Conservation (phyloP, 92 coral and sea anemone species). For the Parazoanthus swiftii region DNA sequence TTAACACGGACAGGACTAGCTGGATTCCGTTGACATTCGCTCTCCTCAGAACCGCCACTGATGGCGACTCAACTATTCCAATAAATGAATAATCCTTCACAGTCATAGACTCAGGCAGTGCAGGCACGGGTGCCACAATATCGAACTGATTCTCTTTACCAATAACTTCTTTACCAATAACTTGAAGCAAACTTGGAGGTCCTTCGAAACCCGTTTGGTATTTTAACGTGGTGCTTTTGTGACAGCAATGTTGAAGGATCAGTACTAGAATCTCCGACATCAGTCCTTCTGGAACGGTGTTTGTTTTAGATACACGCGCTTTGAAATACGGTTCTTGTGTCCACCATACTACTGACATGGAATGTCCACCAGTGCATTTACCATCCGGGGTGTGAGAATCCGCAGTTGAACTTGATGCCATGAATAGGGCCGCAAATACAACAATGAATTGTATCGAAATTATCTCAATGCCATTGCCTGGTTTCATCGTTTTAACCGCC, state of each 20-base stretch:
- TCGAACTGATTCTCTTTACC: slow-evolving; percentile 56
- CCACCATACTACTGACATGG: slow-evolving; percentile 63
- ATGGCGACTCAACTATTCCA: slow-evolving; percentile 80
- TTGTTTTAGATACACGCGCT: slow-evolving; percentile 8
- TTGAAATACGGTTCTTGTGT: slow-evolving; percentile 72
- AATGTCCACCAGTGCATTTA: slow-evolving; percentile 47
- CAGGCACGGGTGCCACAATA: slow-evolving; percentile 63
- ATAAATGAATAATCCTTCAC: slow-evolving; percentile 59
- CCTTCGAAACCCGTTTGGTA: slow-evolving; percentile 52
- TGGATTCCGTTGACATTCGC: slow-evolving; percentile 85
- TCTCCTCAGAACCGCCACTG: slow-evolving; percentile 76
- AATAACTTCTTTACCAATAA: slow-evolving; percentile 45
- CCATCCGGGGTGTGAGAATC: slow-evolving; percentile 31
- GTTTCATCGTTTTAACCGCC: neutral
- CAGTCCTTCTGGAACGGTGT: slow-evolving; percentile 50
- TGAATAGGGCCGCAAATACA: slow-evolving; percentile 21
- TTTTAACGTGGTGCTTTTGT: slow-evolving; percentile 38
- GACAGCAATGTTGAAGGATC: slow-evolving; percentile 60
- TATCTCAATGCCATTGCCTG: neutral
- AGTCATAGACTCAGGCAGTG: slow-evolving; percentile 36
- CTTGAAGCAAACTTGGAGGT: slow-evolving; percentile 54
- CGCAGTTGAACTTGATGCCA: neutral
- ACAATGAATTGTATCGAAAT: neutral
- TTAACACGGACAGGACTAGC: slow-evolving; percentile 77
- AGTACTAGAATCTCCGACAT: slow-evolving; percentile 53